Percentiles rank a stretch among this genome's conserved stretches.
phyloP scores from a whole-genome alignment of 2,797 vertebrate species.

The Phalanger gymnotis region DNA sequence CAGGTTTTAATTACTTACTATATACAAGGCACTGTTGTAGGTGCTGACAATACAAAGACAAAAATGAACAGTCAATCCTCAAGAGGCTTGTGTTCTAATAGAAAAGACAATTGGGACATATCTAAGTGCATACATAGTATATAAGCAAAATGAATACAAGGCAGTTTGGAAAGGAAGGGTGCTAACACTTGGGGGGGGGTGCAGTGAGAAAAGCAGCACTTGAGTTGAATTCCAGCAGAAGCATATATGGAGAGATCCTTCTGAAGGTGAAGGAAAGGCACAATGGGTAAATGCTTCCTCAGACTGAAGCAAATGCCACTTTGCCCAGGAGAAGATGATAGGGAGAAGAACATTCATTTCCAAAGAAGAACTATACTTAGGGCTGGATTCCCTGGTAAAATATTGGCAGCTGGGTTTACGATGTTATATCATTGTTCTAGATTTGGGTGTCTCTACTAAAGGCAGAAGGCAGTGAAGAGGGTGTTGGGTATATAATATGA shows the following conservation, averaged over 20 bases:
- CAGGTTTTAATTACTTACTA: not conserved
- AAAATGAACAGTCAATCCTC: not conserved
- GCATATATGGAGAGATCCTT: not conserved
- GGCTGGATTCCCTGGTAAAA: not conserved
- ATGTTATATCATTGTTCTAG: not conserved
- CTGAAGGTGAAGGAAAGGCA: not conserved
- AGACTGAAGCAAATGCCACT: not conserved
- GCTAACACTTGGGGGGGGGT: not conserved
- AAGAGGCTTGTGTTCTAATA: not conserved
- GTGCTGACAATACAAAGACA: not conserved
- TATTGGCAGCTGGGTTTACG: not conserved
- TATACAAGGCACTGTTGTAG: not conserved
- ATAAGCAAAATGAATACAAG: not conserved
- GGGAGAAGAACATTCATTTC: slow-evolving; percentile 14
- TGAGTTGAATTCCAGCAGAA: not conserved
- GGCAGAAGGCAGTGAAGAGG: not conserved
- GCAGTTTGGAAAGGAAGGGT: not conserved
- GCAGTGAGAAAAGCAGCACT: not conserved
- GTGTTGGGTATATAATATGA: not conserved
- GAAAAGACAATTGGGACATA: not conserved
- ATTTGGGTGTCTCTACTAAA: not conserved
- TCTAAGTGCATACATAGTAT: not conserved
- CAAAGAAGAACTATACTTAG: not conserved
- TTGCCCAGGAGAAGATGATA: not conserved
- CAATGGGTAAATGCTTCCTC: not conserved